Conservation (phyloP, 2,113 vertebrate genomes). For the Orthonyx spaldingii region DNA sequence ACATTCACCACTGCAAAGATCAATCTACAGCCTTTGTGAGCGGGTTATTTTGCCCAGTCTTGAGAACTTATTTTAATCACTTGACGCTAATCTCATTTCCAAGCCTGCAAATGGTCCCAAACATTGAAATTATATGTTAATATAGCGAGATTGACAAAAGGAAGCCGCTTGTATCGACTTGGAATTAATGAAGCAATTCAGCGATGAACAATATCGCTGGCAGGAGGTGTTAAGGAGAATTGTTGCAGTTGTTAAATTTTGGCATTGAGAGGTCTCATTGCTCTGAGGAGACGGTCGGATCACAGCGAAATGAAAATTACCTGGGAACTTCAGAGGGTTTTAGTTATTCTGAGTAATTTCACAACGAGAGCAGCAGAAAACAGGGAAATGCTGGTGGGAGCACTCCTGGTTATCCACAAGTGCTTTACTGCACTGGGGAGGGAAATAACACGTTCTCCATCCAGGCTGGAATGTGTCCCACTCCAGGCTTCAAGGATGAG, state of each 20-base stretch:
- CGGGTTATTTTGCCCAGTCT: slow-evolving; percentile 10
- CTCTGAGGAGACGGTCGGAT: slow-evolving; percentile 10
- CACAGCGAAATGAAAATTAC: not conserved
- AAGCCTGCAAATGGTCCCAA: slow-evolving; percentile 39
- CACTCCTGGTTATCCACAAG: not conserved
- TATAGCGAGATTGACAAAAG: slow-evolving; percentile 56
- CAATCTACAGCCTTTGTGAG: slow-evolving; percentile 38
- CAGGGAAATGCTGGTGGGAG: not conserved
- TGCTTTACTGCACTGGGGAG: not conserved
- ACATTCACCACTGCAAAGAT: slow-evolving; percentile 21
- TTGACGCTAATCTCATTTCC: slow-evolving; percentile 54
- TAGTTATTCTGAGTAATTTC: not conserved
- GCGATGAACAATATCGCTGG: slow-evolving; percentile 49
- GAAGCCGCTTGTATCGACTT: slow-evolving; percentile 51
- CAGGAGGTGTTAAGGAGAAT: slow-evolving; percentile 58
- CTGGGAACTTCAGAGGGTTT: not conserved
- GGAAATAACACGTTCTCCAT: accelerated
- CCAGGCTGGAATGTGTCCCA: not conserved
- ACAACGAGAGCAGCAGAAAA: not conserved
- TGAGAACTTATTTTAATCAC: slow-evolving; percentile 54
- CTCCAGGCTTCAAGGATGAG: not conserved
- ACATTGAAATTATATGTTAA: slow-evolving; percentile 67
- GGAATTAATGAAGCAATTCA: slow-evolving; percentile 67
- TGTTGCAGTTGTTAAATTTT: slow-evolving; percentile 55
- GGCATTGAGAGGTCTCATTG: slow-evolving; percentile 12